These are phyloP conservation scores for Cryptoleucopteryx plumbea DNA, from an alignment of 2,113 vertebrate genomes.

Conservation along the genomic window DNA sequence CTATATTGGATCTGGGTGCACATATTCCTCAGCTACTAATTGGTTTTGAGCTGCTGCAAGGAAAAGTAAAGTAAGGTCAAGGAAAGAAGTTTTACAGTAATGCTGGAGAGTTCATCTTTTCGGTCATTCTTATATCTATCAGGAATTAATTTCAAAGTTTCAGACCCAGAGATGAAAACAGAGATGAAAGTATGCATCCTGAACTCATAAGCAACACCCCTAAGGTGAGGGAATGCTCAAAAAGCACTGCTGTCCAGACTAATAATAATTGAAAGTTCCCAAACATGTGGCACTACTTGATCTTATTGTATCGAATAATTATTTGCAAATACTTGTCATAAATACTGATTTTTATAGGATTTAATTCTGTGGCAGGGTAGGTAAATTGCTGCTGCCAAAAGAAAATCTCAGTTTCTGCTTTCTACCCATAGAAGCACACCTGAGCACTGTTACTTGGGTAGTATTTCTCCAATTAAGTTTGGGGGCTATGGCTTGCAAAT, in stretches of 20 bases:
- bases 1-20: not conserved
- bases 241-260: not conserved
- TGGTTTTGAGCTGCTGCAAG: not conserved
- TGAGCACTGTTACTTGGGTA: not conserved
- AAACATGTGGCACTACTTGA: not conserved
- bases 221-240: not conserved
- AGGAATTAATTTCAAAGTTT: not conserved
- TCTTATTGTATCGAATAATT: not conserved
- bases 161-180: not conserved
- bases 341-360: not conserved
- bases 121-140: not conserved
- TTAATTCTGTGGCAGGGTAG: not conserved
- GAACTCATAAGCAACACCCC: not conserved
- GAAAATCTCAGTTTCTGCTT: not conserved
- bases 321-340: not conserved
- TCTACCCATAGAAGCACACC: not conserved
- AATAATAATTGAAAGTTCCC: not conserved
- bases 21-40: not conserved
- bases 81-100: not conserved
- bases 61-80: not conserved
- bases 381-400: not conserved
- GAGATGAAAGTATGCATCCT: not conserved
- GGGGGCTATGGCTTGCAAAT: not conserved
- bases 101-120: not conserved
- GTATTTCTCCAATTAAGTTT: not conserved